phyloP scores from a whole-genome alignment of 2,888 invertebrate species.

The Seladonia tumulorum region DNA sequence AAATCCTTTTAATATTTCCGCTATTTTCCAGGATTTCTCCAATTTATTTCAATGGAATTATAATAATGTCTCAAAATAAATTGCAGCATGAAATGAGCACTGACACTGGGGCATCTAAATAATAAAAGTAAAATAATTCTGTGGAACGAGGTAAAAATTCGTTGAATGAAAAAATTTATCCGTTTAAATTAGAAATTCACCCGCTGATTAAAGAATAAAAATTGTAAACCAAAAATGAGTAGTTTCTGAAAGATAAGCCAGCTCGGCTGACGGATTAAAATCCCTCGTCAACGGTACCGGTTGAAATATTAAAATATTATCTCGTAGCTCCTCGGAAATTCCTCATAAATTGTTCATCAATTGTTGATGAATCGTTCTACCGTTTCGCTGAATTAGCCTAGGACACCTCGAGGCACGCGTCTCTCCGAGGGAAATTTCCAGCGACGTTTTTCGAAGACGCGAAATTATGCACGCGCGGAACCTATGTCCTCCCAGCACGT shows the following conservation, averaged over 20 bases:
- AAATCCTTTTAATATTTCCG: too few species aligned
- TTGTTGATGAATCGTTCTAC: neutral
- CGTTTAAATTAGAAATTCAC: too few species aligned
- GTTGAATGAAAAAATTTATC: neutral
- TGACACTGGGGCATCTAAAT: too few species aligned
- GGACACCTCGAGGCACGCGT: neutral
- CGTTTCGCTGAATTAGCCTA: neutral
- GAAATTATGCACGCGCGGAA: neutral
- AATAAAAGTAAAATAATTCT: too few species aligned
- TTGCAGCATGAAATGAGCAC: too few species aligned
- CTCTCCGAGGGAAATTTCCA: neutral
- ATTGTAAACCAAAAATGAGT: too few species aligned
- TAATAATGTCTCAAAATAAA: too few species aligned
- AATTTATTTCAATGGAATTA: too few species aligned
- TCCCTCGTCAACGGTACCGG: neutral
- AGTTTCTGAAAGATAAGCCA: too few species aligned
- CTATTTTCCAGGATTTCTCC: too few species aligned
- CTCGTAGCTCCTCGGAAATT: neutral
- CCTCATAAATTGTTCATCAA: neutral
- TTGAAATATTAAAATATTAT: neutral
- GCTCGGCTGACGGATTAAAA: neutral
- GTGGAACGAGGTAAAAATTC: neutral
- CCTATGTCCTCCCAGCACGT: slow-evolving; percentile 3
- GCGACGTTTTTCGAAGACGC: neutral
- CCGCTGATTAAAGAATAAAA: too few species aligned